phyloP scores from a whole-genome alignment of 2,797 vertebrate genomes.

The Eulemur albifrons region DNA sequence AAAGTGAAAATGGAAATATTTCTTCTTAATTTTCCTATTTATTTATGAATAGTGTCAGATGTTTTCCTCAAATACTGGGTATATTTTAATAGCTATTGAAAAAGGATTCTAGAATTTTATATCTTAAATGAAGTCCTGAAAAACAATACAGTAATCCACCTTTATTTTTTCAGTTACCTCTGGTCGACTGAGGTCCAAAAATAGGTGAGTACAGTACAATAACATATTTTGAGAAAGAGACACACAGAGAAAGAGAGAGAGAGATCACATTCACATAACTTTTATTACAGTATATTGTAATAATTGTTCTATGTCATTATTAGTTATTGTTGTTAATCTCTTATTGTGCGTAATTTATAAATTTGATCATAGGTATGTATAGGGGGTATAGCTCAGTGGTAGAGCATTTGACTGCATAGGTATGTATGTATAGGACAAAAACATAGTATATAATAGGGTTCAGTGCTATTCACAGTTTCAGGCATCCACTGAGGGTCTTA shows the following conservation, averaged over 20 bases:
- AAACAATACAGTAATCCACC: not conserved
- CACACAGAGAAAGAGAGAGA: too few relatives aligned
- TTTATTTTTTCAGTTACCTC: not conserved
- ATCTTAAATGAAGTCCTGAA: not conserved
- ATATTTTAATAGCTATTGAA: not conserved
- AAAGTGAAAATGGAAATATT: not conserved
- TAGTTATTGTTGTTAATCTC: not conserved
- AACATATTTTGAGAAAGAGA: not conserved
- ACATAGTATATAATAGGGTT: not conserved
- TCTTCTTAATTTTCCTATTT: not conserved
- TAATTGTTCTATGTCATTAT: not conserved
- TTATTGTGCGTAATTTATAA: not conserved
- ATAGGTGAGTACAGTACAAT: not conserved
- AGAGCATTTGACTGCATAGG: constrained; percentile 83
- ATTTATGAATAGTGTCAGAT: not conserved
- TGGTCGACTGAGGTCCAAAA: not conserved
- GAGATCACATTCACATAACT: not conserved
- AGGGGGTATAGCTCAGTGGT: constrained; percentile 76
- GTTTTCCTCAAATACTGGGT: not conserved
- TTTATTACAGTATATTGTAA: not conserved
- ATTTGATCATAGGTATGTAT: not conserved
- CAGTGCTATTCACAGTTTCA: not conserved
- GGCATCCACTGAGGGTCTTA: not conserved
- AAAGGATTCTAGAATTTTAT: not conserved
- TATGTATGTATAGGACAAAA: not conserved